A percentile compares a stretch with the other conserved stretches of the same genome.
phyloP scores from a whole-genome alignment of 2,797 vertebrate genomes.

The Hydrophis major region DNA sequence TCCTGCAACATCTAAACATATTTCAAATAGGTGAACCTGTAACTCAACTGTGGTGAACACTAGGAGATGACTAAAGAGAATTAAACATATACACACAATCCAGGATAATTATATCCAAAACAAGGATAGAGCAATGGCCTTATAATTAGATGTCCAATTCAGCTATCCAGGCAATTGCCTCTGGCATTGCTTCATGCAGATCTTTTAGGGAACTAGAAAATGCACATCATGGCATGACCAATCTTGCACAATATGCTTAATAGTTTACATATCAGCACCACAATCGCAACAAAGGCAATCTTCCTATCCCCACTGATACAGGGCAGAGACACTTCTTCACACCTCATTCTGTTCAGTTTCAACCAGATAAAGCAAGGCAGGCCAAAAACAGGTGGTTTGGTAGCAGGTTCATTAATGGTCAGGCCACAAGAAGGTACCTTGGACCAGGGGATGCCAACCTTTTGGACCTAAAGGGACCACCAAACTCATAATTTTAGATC shows the following conservation, averaged over 20 bases:
- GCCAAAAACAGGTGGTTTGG: background rate
- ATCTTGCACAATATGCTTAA: background rate
- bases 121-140: background rate
- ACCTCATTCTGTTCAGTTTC: background rate
- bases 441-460: too few species aligned
- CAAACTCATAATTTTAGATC: too few species aligned
- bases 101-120: background rate
- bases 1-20: background rate
- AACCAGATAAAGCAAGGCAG: too few species aligned
- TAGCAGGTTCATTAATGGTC: background rate
- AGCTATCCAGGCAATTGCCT: background rate
- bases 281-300: background rate
- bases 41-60: background rate
- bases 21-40: background rate
- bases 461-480: too few species aligned
- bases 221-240: background rate
- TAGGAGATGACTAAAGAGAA: background rate
- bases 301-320: background rate
- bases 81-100: background rate
- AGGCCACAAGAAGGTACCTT: too few species aligned
- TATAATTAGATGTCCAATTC: background rate
- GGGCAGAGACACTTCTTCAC: background rate
- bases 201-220: background rate
- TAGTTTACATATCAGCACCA: background rate
- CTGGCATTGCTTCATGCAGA: background rate